Evolutionary conservation across 2,888 invertebrate genomes (phyloP), one percentile per base, ranked within the genome.

Genomic region (Chesias legatella): DNA sequence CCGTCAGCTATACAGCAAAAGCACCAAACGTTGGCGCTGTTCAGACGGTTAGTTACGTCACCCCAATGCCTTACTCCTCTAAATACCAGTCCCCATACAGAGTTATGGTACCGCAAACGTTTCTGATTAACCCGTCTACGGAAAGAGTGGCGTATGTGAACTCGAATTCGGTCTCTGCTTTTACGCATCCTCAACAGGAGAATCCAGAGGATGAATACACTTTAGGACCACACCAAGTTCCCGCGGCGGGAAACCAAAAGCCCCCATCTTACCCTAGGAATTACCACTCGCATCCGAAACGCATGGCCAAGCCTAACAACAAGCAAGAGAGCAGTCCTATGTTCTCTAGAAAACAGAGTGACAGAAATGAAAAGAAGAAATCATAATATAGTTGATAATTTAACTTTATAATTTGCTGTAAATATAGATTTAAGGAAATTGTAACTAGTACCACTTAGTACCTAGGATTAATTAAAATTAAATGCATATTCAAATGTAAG

Each of bases 31-130:
- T 63, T 9, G 68, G 65, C 1, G 53, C 68, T 10, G 53, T 79
- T 6, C 88, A 88, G 50, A 67, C 72, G 1, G 78, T 88, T 1
- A 84, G 81, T 48, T 88, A 88, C 35, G 86, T 88, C 0, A 88
- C 88, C 4, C 88, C 88, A 0, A 61, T 68, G 56, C 85, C 88
- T 1, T 66, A 63, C 37, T 64, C 73, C 23, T 63, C 74, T 13
- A 86, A 81, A 50, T 86, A 80, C 42, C 82, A 78, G 45, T 73
- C 84, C 5, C 77, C 73, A 1, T 88, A 78, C 49, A 79, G 63
- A 50, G 65, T 86, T 8, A 86, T 88, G 85, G 85, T 82, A 1
- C 88, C 88, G 1, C 84, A 88, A 43, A 86, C 80, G 0, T 69
- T 73, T 22, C 62, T 88, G 0, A 66, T 61, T 29, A 73, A 68